Evolutionary conservation across 2,113 vertebrate genomes (phyloP).

Genomic region (Hippopotamus amphibius): DNA sequence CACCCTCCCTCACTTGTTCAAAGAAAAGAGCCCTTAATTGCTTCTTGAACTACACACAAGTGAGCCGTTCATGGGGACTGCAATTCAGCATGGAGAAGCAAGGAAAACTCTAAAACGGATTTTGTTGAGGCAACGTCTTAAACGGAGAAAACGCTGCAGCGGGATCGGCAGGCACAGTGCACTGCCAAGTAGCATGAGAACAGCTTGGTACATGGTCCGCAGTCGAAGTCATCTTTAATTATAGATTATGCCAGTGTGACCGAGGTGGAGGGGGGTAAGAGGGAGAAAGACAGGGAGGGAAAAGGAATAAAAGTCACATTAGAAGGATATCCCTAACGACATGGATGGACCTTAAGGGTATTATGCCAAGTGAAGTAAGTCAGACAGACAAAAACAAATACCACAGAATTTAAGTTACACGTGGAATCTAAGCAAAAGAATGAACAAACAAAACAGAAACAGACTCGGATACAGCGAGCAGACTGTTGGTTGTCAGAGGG

Average conservation of each 20-base stretch:
- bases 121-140: constrained; percentile 32
- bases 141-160: neutral
- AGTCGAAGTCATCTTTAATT: constrained; percentile 22
- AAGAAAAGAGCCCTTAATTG: constrained; percentile 78
- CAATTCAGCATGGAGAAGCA: constrained; percentile 68
- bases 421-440: too few species aligned
- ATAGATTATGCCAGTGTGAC: neutral
- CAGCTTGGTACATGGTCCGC: neutral
- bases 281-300: neutral
- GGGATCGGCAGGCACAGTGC: neutral
- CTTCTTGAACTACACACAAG: constrained; percentile 81
- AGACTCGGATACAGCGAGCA: too few species aligned
- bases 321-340: neutral
- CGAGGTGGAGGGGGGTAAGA: neutral
- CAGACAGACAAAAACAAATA: too few species aligned
- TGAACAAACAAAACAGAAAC: too few species aligned
- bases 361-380: too few species aligned
- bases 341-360: too few species aligned
- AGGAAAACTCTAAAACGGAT: constrained; percentile 61
- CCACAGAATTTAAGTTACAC: too few species aligned
- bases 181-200: neutral
- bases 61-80: constrained; percentile 70
- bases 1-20: constrained; percentile 63
- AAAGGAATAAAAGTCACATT: neutral
- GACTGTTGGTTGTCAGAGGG: too few species aligned